Percentiles rank a stretch among this genome's conserved stretches.
These are phyloP conservation scores for Bellardia pandia DNA, from an alignment of 2,888 invertebrate species.

Conservation along the genomic window DNA sequence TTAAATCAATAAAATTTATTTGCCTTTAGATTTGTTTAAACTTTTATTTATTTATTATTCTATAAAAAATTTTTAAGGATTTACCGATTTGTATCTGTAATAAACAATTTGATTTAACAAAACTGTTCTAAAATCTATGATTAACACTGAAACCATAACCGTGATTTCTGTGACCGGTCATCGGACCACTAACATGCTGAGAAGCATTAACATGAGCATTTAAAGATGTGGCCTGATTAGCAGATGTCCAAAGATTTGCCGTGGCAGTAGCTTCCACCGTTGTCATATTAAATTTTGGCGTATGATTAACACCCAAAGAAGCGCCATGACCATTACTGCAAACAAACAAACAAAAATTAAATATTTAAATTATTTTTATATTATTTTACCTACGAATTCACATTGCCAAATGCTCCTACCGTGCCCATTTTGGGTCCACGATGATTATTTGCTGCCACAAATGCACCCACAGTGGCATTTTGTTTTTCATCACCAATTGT, in stretches of 20 bases:
- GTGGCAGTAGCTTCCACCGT: slow-evolving; percentile 75
- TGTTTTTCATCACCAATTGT: slow-evolving; percentile 37
- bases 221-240: slow-evolving; percentile 76
- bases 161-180: slow-evolving; percentile 72
- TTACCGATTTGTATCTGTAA: no score
- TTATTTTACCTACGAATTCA: slow-evolving; percentile 33
- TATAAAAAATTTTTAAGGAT: no score
- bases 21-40: no score
- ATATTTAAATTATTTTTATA: background rate
- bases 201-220: slow-evolving; percentile 77
- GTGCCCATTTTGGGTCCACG: slow-evolving; percentile 46
- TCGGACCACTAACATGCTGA: slow-evolving; percentile 76
- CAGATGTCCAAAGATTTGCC: slow-evolving; percentile 78
- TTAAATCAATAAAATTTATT: no score
- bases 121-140: slow-evolving; percentile 75
- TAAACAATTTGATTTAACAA: no score
- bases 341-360: background rate
- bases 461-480: slow-evolving; percentile 57
- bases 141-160: slow-evolving; percentile 75
- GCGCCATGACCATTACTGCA: slow-evolving; percentile 76
- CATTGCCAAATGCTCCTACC: slow-evolving; percentile 51
- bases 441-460: slow-evolving; percentile 58
- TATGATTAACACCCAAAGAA: slow-evolving; percentile 75
- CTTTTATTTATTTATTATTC: no score
- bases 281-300: slow-evolving; percentile 78